Conservation (phyloP, 2,113 vertebrate species). For the Crotalus horridus region DNA sequence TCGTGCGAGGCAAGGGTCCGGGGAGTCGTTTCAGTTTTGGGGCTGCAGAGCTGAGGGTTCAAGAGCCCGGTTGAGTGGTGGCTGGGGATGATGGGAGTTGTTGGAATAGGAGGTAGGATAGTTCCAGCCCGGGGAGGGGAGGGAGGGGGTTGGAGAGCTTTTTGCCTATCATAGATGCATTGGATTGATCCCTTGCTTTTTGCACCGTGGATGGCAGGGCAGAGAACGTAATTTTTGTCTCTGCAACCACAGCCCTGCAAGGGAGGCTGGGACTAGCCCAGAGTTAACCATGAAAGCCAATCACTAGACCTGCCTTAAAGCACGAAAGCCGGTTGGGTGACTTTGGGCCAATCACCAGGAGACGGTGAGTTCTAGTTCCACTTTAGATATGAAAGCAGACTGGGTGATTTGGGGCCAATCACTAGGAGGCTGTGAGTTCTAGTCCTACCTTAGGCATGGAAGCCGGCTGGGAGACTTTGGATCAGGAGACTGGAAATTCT, state of each 20-base stretch:
- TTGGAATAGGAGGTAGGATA: background rate
- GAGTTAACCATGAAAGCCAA: background rate
- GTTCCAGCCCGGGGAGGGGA: background rate
- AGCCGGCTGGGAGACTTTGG: too few species aligned
- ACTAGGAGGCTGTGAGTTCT: too few species aligned
- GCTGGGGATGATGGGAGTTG: background rate
- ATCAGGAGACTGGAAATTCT: too few species aligned
- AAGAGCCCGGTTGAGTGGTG: background rate
- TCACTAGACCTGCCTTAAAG: too few species aligned
- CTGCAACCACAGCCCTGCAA: background rate
- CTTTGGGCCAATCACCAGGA: too few species aligned
- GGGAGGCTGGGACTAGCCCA: background rate
- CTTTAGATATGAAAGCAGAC: too few species aligned
- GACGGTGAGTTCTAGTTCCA: too few species aligned
- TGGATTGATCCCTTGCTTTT: background rate
- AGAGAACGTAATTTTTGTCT: background rate
- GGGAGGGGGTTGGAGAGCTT: too few species aligned
- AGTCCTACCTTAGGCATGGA: too few species aligned
- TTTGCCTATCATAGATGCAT: background rate
- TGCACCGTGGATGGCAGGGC: background rate
- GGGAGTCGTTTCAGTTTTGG: background rate
- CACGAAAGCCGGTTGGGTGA: too few species aligned
- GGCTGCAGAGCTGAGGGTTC: background rate
- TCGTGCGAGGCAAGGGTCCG: background rate
- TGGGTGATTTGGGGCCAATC: too few species aligned